Evolutionary conservation across 2,888 invertebrate genomes (phyloP).

Genomic region (Lochmaea capreae): DNA sequence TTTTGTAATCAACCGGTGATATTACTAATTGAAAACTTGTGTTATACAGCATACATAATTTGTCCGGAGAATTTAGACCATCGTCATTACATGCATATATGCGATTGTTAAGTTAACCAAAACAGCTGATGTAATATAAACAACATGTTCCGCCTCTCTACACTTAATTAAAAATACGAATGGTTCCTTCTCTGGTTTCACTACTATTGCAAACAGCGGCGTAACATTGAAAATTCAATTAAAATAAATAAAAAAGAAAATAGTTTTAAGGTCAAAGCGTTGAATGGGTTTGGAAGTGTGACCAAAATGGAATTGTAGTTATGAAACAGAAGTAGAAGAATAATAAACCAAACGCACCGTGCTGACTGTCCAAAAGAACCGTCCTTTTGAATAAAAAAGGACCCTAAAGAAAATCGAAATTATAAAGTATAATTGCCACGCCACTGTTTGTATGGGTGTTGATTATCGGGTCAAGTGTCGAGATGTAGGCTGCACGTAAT

Average conservation of each 20-base stretch:
- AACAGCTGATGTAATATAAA: conserved; percentile 23
- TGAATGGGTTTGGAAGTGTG: too few species aligned
- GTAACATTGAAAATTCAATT: neutral
- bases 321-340: too few species aligned
- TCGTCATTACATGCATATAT: neutral
- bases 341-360: too few species aligned
- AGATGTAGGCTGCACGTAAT: conserved; percentile 3
- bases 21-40: neutral
- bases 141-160: conserved; percentile 2
- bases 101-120: neutral
- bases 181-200: conserved; percentile 6
- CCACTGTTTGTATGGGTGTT: conserved; percentile 7
- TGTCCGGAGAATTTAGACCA: neutral
- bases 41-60: neutral
- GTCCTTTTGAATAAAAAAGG: too few species aligned
- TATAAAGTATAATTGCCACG: too few species aligned
- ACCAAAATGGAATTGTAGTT: too few species aligned
- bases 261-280: too few species aligned
- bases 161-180: conserved; percentile 1
- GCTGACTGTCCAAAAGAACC: too few species aligned
- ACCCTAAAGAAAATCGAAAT: too few species aligned
- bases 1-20: neutral
- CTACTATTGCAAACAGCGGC: neutral
- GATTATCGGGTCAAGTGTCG: conserved; percentile 21
- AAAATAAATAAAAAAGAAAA: too few species aligned